phyloP scores from a whole-genome alignment of 2,888 invertebrate genomes.

The Corbicula japonica region DNA sequence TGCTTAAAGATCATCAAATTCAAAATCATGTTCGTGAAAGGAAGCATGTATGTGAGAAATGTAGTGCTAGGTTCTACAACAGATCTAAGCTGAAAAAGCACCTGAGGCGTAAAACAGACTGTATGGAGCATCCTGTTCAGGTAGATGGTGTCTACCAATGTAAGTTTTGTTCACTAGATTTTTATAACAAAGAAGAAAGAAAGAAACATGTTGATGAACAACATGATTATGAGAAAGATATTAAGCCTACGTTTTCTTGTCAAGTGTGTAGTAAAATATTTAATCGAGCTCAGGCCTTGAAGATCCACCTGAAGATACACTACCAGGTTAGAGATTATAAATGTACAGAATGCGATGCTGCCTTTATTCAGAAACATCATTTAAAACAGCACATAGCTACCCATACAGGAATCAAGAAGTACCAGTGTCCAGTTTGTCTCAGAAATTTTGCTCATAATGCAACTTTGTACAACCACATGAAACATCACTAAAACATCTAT shows the following conservation, averaged over 20 bases:
- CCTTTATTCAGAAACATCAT: slow-evolving; percentile 61
- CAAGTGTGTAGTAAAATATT: slow-evolving; percentile 49
- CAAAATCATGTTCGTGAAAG: slow-evolving; percentile 23
- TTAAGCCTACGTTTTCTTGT: slow-evolving; percentile 28
- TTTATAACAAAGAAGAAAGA: slow-evolving; percentile 10
- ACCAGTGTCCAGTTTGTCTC: slow-evolving; percentile 47
- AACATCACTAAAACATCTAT: slow-evolving; percentile 59
- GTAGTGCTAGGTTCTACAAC: slow-evolving; percentile 46
- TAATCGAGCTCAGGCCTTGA: slow-evolving; percentile 29
- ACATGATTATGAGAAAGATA: slow-evolving; percentile 23
- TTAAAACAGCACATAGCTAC: slow-evolving; percentile 53
- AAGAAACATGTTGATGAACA: slow-evolving; percentile 26
- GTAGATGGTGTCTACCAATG: slow-evolving; percentile 38
- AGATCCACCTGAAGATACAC: slow-evolving; percentile 57
- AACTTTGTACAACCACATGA: slow-evolving; percentile 66
- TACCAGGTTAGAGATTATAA: slow-evolving; percentile 38
- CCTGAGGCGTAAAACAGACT: slow-evolving; percentile 40
- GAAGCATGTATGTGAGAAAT: slow-evolving; percentile 52
- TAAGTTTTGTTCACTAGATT: slow-evolving; percentile 37
- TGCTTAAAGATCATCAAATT: slow-evolving; percentile 49
- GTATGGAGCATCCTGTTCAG: slow-evolving; percentile 3
- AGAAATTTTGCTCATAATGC: slow-evolving; percentile 59
- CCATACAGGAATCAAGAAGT: slow-evolving; percentile 58
- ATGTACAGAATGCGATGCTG: slow-evolving; percentile 47
- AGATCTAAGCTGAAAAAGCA: slow-evolving; percentile 43